Base-by-base conservation (phyloP, 2,797 vertebrate genomes). In the Hoplostethus atlanticus region DNA sequence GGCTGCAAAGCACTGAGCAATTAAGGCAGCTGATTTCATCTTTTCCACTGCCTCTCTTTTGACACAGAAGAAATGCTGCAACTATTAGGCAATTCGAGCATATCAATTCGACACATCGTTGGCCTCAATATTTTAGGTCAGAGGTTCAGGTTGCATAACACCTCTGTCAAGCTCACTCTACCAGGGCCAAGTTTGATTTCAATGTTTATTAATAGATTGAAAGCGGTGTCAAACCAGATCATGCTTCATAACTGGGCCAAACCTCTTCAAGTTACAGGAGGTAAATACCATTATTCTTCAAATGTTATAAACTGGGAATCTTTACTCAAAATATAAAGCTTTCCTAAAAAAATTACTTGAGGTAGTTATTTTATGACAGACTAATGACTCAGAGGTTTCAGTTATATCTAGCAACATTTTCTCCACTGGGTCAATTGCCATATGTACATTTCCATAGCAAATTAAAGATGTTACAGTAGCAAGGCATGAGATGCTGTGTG, bases 191-290 rank as follows among this genome's bases (percentile, higher is more conserved):
- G 73, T 81, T 83, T 88, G 77, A 93, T 87, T 84, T 84, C 40
- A 28, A 52, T 62, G 84, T 70, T 80, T 92, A 93, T 93, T 90
- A 88, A 91, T 93, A 93, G 89, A 68, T 66, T 17, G 59, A 76
- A 52, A 73, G 70, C 71, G 60, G 63, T 71, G 76, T 76, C 72
- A 53, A 31, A 68, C 28, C 73, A 76, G 74, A 79, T 64, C 68
- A 74, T 76, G 67, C 28, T 66, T 56, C 44, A 54, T 63, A 64
- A 64, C 51, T 8, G 21, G 25, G 72, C 64, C 44, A 68, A 54
- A 54, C 28, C 12, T 53, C 44, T 51, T 70, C 63, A 42, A 25
- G 48, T 63, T 64, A 30, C 38, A 34, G 40, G 4, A 58, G 40
- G 42, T 28, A 64, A 61, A 66, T 40, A 17, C 6, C 5, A n/a